A percentile compares a stretch with the other conserved stretches of the same genome.
phyloP scores from a whole-genome alignment of 1,140 invertebrate species.

The Cydia amplana region DNA sequence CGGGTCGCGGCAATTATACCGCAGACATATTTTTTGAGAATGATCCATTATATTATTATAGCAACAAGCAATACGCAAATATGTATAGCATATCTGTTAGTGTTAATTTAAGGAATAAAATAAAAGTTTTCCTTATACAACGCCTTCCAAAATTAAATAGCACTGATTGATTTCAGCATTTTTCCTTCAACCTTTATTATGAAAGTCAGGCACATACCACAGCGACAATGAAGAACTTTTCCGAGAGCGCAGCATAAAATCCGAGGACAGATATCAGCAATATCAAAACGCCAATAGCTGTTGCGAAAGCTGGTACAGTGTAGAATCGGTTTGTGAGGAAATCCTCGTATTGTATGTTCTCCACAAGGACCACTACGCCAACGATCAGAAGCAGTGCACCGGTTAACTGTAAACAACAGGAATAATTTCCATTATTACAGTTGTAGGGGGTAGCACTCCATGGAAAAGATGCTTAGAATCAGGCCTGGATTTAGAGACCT shows the following conservation, averaged over 20 bases:
- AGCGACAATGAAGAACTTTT: constrained; percentile 91
- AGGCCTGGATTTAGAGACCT: too few relatives aligned
- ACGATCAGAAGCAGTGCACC: constrained; percentile 56
- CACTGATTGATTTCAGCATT: background rate
- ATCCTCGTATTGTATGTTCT: constrained; percentile 48
- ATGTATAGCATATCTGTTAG: too few relatives aligned
- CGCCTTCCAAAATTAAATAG: background rate
- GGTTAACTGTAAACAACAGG: constrained; percentile 56
- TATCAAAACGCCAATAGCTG: constrained; percentile 87
- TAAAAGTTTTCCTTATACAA: background rate
- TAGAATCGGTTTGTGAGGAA: constrained; percentile 78
- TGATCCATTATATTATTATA: too few relatives aligned
- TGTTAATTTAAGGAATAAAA: too few relatives aligned
- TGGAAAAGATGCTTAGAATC: too few relatives aligned
- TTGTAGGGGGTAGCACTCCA: too few relatives aligned
- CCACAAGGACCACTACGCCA: constrained; percentile 49
- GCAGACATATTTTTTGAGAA: too few relatives aligned
- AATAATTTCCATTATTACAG: background rate
- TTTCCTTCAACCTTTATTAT: background rate
- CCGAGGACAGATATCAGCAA: constrained; percentile 87
- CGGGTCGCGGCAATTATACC: too few relatives aligned
- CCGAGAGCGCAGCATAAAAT: constrained; percentile 89
- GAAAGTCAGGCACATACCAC: constrained; percentile 79
- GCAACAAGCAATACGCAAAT: too few relatives aligned
- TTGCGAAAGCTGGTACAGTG: constrained; percentile 84